Conservation (phyloP, 2,113 vertebrate species). For the Tyrannus savana region DNA sequence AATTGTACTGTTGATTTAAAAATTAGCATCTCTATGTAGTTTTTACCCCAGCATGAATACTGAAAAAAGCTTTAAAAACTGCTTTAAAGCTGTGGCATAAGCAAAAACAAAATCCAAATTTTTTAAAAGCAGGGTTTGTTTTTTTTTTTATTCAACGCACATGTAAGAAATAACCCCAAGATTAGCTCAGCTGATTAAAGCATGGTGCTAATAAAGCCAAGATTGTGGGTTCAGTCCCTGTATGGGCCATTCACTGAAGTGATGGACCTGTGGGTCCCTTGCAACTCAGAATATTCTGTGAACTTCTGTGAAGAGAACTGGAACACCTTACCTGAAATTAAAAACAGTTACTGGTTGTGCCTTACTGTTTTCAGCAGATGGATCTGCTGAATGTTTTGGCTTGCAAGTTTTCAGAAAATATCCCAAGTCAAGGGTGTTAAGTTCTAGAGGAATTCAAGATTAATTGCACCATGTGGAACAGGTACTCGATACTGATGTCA, state of each 20-base stretch:
- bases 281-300: not conserved
- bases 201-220: not conserved
- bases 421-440: not conserved
- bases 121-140: not conserved
- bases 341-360: not conserved
- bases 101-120: not conserved
- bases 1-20: not conserved
- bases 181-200: not conserved
- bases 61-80: not conserved
- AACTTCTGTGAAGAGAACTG: not conserved
- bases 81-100: not conserved
- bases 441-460: not conserved
- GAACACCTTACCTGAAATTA: not conserved
- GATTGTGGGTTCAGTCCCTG: not conserved
- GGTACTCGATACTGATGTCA: not conserved
- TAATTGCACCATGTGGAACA: not conserved
- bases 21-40: not conserved
- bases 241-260: not conserved
- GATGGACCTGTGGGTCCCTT: not conserved
- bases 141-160: rapidly evolving
- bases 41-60: not conserved
- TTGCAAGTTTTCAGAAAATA: not conserved
- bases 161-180: not conserved
- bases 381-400: not conserved
- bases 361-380: not conserved